Base-by-base conservation (phyloP, 2,797 vertebrate genomes). In the Geotrypetes seraphini region DNA sequence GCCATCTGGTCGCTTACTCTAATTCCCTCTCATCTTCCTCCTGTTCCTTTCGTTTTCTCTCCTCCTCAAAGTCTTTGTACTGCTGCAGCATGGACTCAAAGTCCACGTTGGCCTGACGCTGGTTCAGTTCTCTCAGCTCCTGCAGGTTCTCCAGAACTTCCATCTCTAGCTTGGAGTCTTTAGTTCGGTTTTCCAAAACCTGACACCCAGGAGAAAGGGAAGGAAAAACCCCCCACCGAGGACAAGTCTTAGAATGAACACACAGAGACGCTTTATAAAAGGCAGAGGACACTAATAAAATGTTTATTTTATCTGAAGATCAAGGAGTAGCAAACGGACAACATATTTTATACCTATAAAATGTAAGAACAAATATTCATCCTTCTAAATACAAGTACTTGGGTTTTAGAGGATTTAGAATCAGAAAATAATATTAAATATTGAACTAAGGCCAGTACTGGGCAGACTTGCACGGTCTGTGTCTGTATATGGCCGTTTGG, bases 81-180 rank as follows among this genome's bases (percentile, higher is more conserved):
- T 79, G 71, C 38, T 66, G 76, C 22, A 99, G 76, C 96, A 97
- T 96, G 19, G 86, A 81, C 69, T 97, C 94, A 0, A 92, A 97
- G 55, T 99, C 92, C 57, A 97, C 92, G 1, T 77, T 80, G 2
- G 92, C 92, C 83, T 99, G 94, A 4, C 90, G 79, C 69, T 99
- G 96, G 78, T 97, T 99, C 28, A 99, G 75, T 33, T 99, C 94
- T 63, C 97, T 97, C 51, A 98, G 76, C 66, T 98, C 94, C 75
- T 97, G 93, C 16, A 98, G 81, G 62, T 92, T 97, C 71, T 98
- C 95, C 69, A 98, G 66, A 9, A 97, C 89, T 53, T 98, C 92
- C 94, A 97, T 98, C 66, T 98, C 95, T 69, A 96, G 71, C 60
- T 97, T 98, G 4, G 94, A 98, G 66, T 97, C 93, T 39, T 92